Percentiles rank a stretch among this genome's conserved stretches.
These are phyloP conservation scores for Nothura maculosa DNA, from an alignment of 2,797 vertebrate genomes.

Conservation along the genomic window DNA sequence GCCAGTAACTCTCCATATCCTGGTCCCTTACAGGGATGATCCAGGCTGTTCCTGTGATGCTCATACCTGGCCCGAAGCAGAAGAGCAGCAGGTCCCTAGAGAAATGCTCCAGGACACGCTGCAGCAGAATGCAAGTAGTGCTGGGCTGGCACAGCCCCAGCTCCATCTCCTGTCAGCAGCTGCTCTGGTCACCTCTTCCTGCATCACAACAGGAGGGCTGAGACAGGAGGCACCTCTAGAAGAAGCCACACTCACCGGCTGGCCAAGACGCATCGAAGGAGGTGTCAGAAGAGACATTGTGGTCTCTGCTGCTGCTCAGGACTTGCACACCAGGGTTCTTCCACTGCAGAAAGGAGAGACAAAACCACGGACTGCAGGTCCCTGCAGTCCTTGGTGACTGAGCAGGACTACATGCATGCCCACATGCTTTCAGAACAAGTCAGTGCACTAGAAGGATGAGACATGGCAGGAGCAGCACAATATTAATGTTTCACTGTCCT, in stretches of 20 bases:
- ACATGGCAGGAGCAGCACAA: neutral
- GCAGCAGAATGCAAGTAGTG: no score
- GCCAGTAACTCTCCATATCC: no score
- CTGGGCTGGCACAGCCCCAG: neutral
- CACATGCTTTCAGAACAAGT: neutral
- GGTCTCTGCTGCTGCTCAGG: rapidly evolving
- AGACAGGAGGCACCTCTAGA: neutral
- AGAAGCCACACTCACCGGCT: constrained; percentile 8
- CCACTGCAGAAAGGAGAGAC: neutral
- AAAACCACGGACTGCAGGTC: rapidly evolving
- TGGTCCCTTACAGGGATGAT: neutral
- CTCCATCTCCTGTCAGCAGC: neutral
- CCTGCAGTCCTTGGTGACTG: rapidly evolving
- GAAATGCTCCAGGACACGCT: no score
- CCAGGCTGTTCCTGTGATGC: neutral
- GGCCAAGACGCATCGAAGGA: rapidly evolving
- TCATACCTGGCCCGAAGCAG: neutral
- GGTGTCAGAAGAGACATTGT: rapidly evolving
- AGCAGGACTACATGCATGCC: no score
- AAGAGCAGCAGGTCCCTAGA: neutral
- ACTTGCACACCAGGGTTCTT: rapidly evolving
- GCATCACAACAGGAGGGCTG: neutral
- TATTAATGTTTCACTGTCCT: neutral
- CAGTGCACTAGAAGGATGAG: rapidly evolving
- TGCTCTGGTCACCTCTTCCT: neutral